phyloP scores from a whole-genome alignment of 2,113 vertebrate species.

The Benitochromis conjunctus region DNA sequence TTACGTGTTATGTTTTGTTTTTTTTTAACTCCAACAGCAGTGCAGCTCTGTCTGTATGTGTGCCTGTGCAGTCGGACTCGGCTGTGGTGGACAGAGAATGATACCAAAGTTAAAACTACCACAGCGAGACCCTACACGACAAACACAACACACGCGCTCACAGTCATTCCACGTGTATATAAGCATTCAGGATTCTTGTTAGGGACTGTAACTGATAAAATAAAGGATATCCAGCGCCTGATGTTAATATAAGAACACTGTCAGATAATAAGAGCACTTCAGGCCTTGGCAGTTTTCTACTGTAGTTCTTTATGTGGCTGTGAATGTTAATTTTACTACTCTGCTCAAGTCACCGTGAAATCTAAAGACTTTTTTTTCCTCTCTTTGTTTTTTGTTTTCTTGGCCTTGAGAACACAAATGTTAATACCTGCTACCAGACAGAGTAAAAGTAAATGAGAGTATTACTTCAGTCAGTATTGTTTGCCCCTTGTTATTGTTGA shows the following conservation, averaged over 20 bases:
- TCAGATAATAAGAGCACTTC: slow-evolving; percentile 47
- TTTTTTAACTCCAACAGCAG: slow-evolving; percentile 20
- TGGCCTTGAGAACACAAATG: slow-evolving; percentile 41
- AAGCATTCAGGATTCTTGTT: slow-evolving; percentile 57
- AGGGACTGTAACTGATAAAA: slow-evolving; percentile 39
- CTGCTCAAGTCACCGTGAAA: slow-evolving; percentile 40
- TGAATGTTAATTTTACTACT: slow-evolving; percentile 60
- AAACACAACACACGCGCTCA: slow-evolving; percentile 43
- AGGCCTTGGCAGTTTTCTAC: slow-evolving; percentile 56
- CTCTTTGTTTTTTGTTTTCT: neutral
- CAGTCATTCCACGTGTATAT: slow-evolving; percentile 63
- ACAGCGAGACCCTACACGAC: slow-evolving; percentile 30
- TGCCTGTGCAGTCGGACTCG: slow-evolving; percentile 43
- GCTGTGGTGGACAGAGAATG: slow-evolving; percentile 60
- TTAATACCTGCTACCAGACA: slow-evolving; percentile 15
- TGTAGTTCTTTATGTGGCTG: slow-evolving; percentile 61
- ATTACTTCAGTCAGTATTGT: slow-evolving; percentile 19
- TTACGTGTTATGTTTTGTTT: neutral
- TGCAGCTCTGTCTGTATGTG: slow-evolving; percentile 36
- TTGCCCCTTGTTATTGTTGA: slow-evolving; percentile 28
- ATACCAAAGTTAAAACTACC: slow-evolving; percentile 73
- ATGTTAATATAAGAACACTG: slow-evolving; percentile 37
- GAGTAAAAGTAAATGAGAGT: slow-evolving; percentile 15
- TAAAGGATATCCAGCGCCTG: slow-evolving; percentile 41
- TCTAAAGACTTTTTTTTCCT: neutral